Evolutionary conservation across 2,888 invertebrate species (phyloP).

Genomic region (Lepidochitona cinerea): DNA sequence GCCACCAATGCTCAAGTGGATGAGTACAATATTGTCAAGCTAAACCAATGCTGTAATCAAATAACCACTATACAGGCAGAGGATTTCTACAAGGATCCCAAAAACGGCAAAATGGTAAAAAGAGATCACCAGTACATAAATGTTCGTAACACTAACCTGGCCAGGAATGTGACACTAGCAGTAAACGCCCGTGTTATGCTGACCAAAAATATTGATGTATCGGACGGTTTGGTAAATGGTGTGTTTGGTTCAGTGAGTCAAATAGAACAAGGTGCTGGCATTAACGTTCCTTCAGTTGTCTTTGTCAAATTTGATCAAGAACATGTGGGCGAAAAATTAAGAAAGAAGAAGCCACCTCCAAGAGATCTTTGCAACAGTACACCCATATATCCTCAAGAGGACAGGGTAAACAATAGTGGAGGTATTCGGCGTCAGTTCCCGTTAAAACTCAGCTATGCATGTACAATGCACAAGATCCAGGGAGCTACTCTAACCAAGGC

Average conservation of each 20-base stretch:
- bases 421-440: conserved; percentile 17
- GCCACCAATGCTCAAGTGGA: conserved; percentile 23
- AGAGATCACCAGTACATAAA: neutral
- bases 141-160: neutral
- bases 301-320: neutral
- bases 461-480: conserved; percentile 25
- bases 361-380: neutral
- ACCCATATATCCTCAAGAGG: conserved; percentile 9
- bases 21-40: conserved; percentile 13
- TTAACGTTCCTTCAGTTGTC: neutral
- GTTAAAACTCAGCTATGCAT: conserved; percentile 19
- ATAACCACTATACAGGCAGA: conserved; percentile 15
- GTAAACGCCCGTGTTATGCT: neutral
- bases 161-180: neutral
- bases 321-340: neutral
- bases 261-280: neutral
- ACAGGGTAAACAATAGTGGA: neutral
- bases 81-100: conserved; percentile 19
- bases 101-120: conserved; percentile 16
- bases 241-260: neutral
- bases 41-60: conserved; percentile 2
- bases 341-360: neutral
- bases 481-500: conserved; percentile 14
- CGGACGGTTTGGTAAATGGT: conserved; percentile 2
- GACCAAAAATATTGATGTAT: too few species aligned